Conservation (phyloP, 2,888 invertebrate species). For the Hyalella azteca region DNA sequence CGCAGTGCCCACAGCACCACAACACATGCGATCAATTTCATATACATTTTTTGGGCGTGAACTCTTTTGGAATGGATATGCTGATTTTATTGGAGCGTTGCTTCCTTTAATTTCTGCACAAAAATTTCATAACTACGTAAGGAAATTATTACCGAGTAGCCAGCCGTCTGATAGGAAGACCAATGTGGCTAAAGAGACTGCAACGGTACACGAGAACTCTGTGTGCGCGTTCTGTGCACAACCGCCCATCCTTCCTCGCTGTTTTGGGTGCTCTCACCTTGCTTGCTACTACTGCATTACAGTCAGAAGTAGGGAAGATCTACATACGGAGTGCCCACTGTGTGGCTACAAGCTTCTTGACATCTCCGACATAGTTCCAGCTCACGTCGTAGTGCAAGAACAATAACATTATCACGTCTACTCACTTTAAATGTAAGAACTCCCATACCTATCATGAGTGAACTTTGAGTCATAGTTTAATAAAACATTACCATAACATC, state of each 20-base stretch:
- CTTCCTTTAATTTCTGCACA: conserved; percentile 48
- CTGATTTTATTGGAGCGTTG: conserved; percentile 48
- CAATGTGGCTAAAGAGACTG: background rate
- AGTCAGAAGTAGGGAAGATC: background rate
- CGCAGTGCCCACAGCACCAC: conserved; percentile 31
- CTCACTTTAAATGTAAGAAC: too few relatives aligned
- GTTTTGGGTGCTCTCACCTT: conserved; percentile 50
- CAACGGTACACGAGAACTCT: conserved; percentile 31
- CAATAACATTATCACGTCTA: too few relatives aligned
- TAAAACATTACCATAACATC: too few relatives aligned
- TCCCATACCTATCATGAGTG: too few relatives aligned
- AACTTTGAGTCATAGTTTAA: too few relatives aligned
- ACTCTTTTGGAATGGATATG: conserved; percentile 55
- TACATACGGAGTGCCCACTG: conserved; percentile 41
- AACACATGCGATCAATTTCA: conserved; percentile 47
- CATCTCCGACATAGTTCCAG: background rate
- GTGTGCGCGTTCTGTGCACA: conserved; percentile 49
- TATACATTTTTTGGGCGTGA: conserved; percentile 54
- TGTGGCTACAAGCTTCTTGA: conserved; percentile 45
- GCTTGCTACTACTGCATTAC: conserved; percentile 54
- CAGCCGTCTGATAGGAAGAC: background rate
- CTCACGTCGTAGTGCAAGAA: background rate
- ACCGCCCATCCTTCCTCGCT: conserved; percentile 47
- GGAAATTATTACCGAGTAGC: conserved; percentile 44
- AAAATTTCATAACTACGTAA: conserved; percentile 46